Evolutionary conservation across 1,140 invertebrate genomes (phyloP).

Genomic region (Drosophila busckii): DNA sequence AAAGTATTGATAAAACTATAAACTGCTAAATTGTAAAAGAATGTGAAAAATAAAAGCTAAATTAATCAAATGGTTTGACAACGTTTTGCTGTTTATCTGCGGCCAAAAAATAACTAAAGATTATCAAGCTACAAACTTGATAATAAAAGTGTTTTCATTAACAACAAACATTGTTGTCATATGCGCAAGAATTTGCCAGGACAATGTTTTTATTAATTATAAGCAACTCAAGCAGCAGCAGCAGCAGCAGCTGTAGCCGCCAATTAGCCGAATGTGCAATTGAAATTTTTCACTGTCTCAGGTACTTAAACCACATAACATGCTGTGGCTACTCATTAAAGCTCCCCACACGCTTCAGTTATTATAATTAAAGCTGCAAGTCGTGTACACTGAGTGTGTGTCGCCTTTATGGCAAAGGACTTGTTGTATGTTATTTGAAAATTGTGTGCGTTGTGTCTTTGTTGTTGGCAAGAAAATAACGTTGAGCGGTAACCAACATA

Average conservation of each 20-base stretch:
- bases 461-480: conserved; percentile 49
- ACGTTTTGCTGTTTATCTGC: no score
- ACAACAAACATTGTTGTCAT: no score
- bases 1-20: no score
- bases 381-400: conserved; percentile 20
- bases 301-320: conserved; percentile 18
- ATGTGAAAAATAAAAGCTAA: no score
- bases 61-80: no score
- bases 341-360: conserved; percentile 12
- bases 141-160: no score
- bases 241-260: conserved; percentile 4
- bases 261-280: conserved; percentile 30
- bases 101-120: no score
- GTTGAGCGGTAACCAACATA: conserved; percentile 22
- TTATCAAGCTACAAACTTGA: no score
- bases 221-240: no score
- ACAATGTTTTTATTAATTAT: no score
- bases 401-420: background rate
- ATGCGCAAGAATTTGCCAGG: no score
- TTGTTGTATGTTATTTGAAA: conserved; percentile 60
- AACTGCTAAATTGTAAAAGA: no score
- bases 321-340: conserved; percentile 38
- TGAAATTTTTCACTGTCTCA: conserved; percentile 20
- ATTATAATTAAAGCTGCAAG: conserved; percentile 43
- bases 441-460: conserved; percentile 52